A percentile compares a stretch with the other conserved stretches of the same genome.
Conservation (phyloP, 2,888 invertebrate species). For the Drosophila seclusa region DNA sequence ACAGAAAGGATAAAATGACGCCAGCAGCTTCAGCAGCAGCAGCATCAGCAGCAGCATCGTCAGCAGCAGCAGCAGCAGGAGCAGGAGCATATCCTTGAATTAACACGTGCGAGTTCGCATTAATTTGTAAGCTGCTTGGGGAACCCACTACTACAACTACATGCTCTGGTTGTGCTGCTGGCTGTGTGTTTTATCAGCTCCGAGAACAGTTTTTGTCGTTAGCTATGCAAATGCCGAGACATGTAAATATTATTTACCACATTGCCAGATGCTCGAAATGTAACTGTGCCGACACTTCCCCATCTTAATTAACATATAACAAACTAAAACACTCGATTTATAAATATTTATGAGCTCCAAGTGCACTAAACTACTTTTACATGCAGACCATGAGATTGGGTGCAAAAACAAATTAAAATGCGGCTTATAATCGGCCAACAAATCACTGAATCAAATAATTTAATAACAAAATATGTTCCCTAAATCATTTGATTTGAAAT, state of each 20-base stretch:
- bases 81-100: slow-evolving; percentile 72
- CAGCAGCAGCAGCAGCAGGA: slow-evolving; percentile 25
- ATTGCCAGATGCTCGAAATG: slow-evolving; percentile 74
- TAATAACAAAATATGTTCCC: no score
- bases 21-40: slow-evolving; percentile 23
- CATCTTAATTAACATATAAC: slow-evolving; percentile 72
- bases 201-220: slow-evolving; percentile 72
- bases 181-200: slow-evolving; percentile 23
- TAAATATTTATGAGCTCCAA: slow-evolving; percentile 67
- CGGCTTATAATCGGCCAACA: not conserved
- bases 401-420: slow-evolving; percentile 7
- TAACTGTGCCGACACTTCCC: slow-evolving; percentile 63
- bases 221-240: slow-evolving; percentile 72
- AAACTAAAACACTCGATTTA: slow-evolving; percentile 70
- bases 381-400: slow-evolving; percentile 5
- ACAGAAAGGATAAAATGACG: slow-evolving; percentile 58
- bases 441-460: not conserved
- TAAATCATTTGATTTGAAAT: not conserved
- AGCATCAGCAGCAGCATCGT: no score
- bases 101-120: slow-evolving; percentile 78
- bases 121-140: slow-evolving; percentile 70
- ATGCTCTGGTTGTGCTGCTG: slow-evolving; percentile 4
- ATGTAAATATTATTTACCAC: slow-evolving; percentile 80
- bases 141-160: slow-evolving; percentile 27
- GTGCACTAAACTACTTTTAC: slow-evolving; percentile 31